Percentiles rank a stretch among this genome's conserved stretches.
Conservation (phyloP, 2,113 vertebrate genomes). For the Nyctereutes procyonoides region DNA sequence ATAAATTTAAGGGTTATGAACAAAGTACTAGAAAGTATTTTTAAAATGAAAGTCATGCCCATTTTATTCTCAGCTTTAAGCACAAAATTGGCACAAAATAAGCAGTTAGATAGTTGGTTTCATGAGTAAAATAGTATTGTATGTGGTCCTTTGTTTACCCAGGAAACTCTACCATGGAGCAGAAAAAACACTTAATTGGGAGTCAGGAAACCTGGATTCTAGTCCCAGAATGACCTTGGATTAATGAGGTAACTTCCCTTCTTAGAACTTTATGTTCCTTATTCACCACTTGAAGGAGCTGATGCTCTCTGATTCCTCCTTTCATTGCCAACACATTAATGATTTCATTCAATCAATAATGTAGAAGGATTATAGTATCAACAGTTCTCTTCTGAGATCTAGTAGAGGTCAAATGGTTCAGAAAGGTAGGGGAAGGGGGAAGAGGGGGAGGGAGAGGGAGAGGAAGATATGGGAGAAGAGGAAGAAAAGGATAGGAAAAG, state of each 20-base stretch:
- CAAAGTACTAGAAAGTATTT: neutral
- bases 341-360: slow-evolving; percentile 45
- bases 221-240: slow-evolving; percentile 28
- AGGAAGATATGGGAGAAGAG: neutral
- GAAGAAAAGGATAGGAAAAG: neutral
- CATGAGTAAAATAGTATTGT: slow-evolving; percentile 2
- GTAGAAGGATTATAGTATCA: neutral
- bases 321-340: neutral
- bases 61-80: neutral
- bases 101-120: neutral
- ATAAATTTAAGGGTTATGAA: slow-evolving; percentile 17
- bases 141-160: slow-evolving; percentile 25
- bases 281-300: slow-evolving; percentile 1
- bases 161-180: slow-evolving; percentile 3
- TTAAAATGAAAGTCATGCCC: neutral
- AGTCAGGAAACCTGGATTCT: neutral
- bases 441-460: neutral
- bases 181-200: slow-evolving; percentile 11
- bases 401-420: neutral
- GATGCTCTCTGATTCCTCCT: neutral
- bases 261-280: neutral
- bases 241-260: slow-evolving; percentile 17
- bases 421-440: neutral
- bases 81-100: neutral
- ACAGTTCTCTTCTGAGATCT: neutral